Conservation (phyloP, 1,140 invertebrate genomes). For the Drosophila bocki region DNA sequence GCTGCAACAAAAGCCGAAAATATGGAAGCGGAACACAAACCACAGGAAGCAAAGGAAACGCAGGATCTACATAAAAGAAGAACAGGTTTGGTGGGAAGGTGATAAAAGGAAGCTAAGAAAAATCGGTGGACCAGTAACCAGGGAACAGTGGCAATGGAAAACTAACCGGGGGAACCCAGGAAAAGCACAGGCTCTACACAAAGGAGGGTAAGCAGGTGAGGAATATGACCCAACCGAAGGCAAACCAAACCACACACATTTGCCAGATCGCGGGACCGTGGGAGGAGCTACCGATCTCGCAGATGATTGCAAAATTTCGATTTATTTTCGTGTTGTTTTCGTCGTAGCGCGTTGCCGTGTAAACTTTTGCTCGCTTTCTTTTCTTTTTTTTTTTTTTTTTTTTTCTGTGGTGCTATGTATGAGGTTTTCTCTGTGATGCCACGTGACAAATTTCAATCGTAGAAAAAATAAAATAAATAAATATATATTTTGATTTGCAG, state of each 20-base stretch:
- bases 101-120: not conserved
- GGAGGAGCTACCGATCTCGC: constrained; percentile 16
- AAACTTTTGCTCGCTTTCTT: constrained; percentile 34
- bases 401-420: not conserved
- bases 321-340: constrained; percentile 48
- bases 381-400: constrained; percentile 1
- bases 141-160: not conserved
- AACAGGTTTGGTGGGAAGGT: too few relatives aligned
- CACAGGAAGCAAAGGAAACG: too few relatives aligned
- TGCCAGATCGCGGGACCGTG: constrained; percentile 11
- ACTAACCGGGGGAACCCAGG: not conserved
- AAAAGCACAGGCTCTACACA: not conserved
- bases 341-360: constrained; percentile 41
- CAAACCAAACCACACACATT: not conserved
- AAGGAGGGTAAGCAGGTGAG: not conserved
- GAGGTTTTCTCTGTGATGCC: constrained; percentile 22
- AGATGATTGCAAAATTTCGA: constrained; percentile 56
- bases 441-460: constrained; percentile 54
- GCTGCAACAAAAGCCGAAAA: too few relatives aligned
- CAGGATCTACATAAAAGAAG: too few relatives aligned
- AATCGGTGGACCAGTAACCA: not conserved
- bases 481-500: constrained; percentile 45
- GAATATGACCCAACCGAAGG: not conserved
- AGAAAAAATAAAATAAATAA: constrained; percentile 8
- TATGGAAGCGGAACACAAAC: too few relatives aligned